Conservation (phyloP, 2,888 invertebrate genomes). For the Rhogogaster chlorosoma region DNA sequence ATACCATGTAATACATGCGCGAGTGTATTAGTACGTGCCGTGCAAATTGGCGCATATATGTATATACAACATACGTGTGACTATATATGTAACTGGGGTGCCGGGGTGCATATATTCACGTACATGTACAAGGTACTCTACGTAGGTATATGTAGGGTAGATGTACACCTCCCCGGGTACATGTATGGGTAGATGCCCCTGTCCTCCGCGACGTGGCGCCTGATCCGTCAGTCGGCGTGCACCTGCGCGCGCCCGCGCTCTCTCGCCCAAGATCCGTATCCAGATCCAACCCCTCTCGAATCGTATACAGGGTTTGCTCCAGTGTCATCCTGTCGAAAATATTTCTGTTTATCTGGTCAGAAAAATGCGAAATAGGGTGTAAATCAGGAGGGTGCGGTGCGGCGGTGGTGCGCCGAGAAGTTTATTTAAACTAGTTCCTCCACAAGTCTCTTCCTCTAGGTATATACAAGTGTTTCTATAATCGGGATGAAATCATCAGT, state of each 20-base stretch:
- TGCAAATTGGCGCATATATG: neutral
- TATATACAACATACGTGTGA: neutral
- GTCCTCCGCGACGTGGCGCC: constrained; percentile 55
- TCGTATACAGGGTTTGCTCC: constrained; percentile 40
- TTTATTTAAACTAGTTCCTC: neutral
- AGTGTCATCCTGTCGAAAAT: constrained; percentile 13
- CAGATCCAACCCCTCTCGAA: constrained; percentile 52
- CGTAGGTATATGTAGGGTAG: neutral
- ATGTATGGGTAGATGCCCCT: constrained; percentile 6
- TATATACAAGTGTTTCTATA: neutral
- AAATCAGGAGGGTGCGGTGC: neutral
- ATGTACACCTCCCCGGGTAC: neutral
- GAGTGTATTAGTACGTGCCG: neutral
- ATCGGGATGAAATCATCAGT: constrained; percentile 19
- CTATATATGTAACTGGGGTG: too few species aligned
- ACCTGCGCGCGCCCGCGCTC: constrained; percentile 58
- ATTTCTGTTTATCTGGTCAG: neutral
- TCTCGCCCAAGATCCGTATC: constrained; percentile 57
- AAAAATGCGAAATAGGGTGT: neutral
- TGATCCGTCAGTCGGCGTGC: constrained; percentile 40
- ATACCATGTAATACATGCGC: neutral
- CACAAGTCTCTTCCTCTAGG: neutral
- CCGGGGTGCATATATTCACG: neutral
- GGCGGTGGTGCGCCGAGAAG: constrained; percentile 11
- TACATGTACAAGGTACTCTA: neutral